These are phyloP conservation scores for Amia ocellicauda DNA, from an alignment of 2,113 vertebrate genomes.

Conservation along the genomic window DNA sequence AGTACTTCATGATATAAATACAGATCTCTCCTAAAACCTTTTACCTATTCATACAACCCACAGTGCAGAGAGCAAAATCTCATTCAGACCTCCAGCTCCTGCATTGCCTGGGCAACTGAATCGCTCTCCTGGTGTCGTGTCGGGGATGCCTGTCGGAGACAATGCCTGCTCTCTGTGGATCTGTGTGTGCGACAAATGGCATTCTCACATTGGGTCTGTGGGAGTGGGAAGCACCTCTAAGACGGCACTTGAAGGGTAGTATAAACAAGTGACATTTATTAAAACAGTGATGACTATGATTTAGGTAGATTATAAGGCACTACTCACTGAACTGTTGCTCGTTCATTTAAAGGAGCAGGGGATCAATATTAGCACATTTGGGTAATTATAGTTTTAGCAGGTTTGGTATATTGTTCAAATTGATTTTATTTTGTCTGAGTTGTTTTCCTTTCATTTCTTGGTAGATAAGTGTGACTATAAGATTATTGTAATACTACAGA, in stretches of 20 bases:
- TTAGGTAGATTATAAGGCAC: constrained; percentile 33
- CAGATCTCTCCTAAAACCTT: too few relatives aligned
- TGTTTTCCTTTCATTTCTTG: neutral
- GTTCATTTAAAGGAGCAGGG: constrained; percentile 36
- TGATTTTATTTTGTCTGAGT: too few relatives aligned
- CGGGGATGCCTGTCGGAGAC: too few relatives aligned
- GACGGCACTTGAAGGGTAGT: constrained; percentile 15
- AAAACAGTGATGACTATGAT: constrained; percentile 34
- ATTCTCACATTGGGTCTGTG: neutral
- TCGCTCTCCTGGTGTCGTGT: too few relatives aligned
- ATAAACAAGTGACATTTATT: constrained; percentile 20
- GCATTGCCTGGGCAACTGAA: too few relatives aligned
- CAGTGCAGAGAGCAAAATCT: too few relatives aligned
- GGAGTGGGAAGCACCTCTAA: too few relatives aligned
- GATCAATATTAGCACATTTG: constrained; percentile 66
- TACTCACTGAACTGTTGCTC: constrained; percentile 9
- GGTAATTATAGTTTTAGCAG: constrained; percentile 57
- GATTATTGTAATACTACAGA: too few relatives aligned
- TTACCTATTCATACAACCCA: too few relatives aligned
- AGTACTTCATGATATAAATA: too few relatives aligned
- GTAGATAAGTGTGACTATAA: too few relatives aligned
- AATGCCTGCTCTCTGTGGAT: neutral
- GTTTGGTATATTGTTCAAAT: constrained; percentile 8
- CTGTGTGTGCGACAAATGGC: neutral
- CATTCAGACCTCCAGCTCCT: too few relatives aligned